Evolutionary conservation across 2,888 invertebrate genomes (phyloP), one percentile per base, ranked within the genome.

Genomic region (Hyppa rectilinea): DNA sequence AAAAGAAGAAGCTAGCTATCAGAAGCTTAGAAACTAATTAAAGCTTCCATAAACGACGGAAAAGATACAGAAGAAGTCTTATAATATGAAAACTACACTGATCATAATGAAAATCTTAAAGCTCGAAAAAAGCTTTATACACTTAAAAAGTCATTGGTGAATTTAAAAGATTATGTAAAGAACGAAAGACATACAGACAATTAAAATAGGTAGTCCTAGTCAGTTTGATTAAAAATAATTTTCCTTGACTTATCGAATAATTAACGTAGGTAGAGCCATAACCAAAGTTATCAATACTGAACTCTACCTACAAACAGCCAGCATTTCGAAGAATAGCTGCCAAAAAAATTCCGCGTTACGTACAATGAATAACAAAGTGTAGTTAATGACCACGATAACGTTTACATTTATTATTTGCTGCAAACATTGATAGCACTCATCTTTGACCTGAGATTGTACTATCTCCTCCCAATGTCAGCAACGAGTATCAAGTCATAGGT

Each of bases 401-500:
- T 61, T 64, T 58, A 77, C 75, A 67, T 76, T 84, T 64, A 82
- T 82, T 83, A 83, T 83, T 87, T 81, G 78, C 85, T 84, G 82
- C 71, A 83, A 85, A 86, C 83, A 82, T 65, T 65, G 81, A 87
- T 83, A 87, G n/a, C n/a, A 29, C 52, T 84, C 83, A 86, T 86
- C 89, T 89, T 80, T 90, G 88, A 88, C 86, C 88, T 70, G 36
- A 67, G 89, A 89, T 90, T 75, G 78, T 70, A 38, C 43, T 88
- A 90, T 90, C 89, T 85, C 82, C 72, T 49, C 47, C 64, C 72
- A 82, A 81, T 83, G 86, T 87, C 84, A 86, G 73, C 58, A 63
- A 55, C 81, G 75, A 71, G 64, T 84, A 74, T 74, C 71, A 68
- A 71, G 43, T 34, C 55, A 62, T 80, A 63, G 67, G 56, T 78